These are phyloP conservation scores for Diuraphis noxia DNA, from an alignment of 1,140 invertebrate species.

Conservation along the genomic window DNA sequence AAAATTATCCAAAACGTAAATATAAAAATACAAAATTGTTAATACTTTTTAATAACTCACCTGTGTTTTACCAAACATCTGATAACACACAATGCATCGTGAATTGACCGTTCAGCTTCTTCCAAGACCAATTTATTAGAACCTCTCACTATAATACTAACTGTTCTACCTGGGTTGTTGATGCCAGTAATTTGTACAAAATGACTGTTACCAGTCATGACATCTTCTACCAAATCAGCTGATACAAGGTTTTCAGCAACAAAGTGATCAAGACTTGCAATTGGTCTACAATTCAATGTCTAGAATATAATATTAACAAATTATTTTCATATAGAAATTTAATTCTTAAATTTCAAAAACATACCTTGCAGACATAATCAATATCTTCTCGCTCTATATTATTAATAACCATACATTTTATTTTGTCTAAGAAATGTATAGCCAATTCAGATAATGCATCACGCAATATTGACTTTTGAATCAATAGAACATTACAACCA, in stretches of 20 bases:
- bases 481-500: conserved; percentile 95
- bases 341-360: conserved; percentile 18
- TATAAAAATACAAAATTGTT: not conserved
- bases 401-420: conserved; percentile 98
- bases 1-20: conserved; percentile 53
- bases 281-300: conserved; percentile 90
- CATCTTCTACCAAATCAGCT: conserved; percentile 95
- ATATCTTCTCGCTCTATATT: conserved; percentile 98
- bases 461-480: conserved; percentile 98
- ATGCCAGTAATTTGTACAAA: conserved; percentile 95
- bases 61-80: conserved; percentile 93
- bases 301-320: conserved; percentile 57
- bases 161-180: conserved; percentile 83
- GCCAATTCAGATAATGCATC: conserved; percentile 97
- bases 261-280: conserved; percentile 98
- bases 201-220: conserved; percentile 85
- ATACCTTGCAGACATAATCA: conserved; percentile 90
- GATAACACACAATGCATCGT: conserved; percentile 98
- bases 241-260: conserved; percentile 84
- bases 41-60: conserved; percentile 58
- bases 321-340: not conserved
- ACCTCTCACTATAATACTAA: conserved; percentile 91
- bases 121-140: conserved; percentile 96
- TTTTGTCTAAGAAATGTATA: conserved; percentile 97
- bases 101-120: conserved; percentile 93